Conservation (phyloP, 2,888 invertebrate genomes). For the Drosophila meridionalis region DNA sequence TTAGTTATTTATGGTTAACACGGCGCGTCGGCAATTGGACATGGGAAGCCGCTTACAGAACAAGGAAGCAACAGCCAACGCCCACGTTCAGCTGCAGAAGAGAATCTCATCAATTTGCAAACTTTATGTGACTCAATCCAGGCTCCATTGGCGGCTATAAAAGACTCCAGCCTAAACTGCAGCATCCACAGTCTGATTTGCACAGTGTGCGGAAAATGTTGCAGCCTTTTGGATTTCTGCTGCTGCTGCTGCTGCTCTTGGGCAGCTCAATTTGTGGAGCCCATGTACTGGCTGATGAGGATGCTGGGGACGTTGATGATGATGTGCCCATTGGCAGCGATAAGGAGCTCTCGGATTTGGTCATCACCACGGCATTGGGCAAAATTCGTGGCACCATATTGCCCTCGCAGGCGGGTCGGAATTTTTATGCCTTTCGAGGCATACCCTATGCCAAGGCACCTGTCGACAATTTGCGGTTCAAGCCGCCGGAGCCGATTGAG, state of each 20-base stretch:
- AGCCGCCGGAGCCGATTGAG: slow-evolving; percentile 85
- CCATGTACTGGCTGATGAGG: slow-evolving; percentile 42
- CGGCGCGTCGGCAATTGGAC: slow-evolving; percentile 55
- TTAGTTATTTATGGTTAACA: slow-evolving; percentile 70
- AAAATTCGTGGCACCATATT: slow-evolving; percentile 83
- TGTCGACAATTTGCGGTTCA: slow-evolving; percentile 79
- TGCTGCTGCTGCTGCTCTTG: slow-evolving; percentile 27
- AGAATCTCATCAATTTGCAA: slow-evolving; percentile 66
- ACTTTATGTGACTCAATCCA: slow-evolving; percentile 61
- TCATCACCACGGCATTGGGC: slow-evolving; percentile 83
- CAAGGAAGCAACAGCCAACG: slow-evolving; percentile 53
- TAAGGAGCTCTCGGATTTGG: slow-evolving; percentile 83
- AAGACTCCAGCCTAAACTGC: slow-evolving; percentile 41
- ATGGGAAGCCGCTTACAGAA: slow-evolving; percentile 65
- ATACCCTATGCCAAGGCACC: slow-evolving; percentile 84
- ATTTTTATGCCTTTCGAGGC: slow-evolving; percentile 84
- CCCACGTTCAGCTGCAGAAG: slow-evolving; percentile 40
- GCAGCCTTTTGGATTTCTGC: slow-evolving; percentile 34
- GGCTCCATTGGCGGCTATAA: slow-evolving; percentile 56
- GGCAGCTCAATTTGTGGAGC: slow-evolving; percentile 7
- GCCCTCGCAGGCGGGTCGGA: slow-evolving; percentile 81
- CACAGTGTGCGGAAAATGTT: slow-evolving; percentile 45
- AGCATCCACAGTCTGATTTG: slow-evolving; percentile 51
- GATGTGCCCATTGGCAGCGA: slow-evolving; percentile 70
- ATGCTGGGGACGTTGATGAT: slow-evolving; percentile 36